Evolutionary conservation across 2,888 invertebrate genomes (phyloP), one percentile per base, ranked within the genome.

Genomic region (Urechis unicinctus): DNA sequence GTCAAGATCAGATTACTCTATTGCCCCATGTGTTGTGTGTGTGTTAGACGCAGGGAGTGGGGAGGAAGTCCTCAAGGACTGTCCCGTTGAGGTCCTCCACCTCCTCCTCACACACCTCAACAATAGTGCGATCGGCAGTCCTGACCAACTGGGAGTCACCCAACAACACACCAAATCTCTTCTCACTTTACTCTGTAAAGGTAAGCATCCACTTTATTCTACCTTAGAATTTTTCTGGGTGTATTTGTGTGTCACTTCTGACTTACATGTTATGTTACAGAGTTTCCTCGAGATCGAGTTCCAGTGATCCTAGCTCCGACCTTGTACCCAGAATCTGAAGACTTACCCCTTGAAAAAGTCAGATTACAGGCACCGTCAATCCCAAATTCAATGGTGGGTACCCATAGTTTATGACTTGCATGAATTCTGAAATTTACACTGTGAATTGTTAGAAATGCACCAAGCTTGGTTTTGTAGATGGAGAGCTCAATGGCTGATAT

Each of bases 241-340:
- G 17, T 5, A n/a, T 45, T n/a, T n/a, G 3, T 45, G 21, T 2
- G 2, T 53, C 30, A 13, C 22, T 13, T n/a, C 29, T 22, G 21
- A 17, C 26, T 31, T 29, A 4, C 5, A 5, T 44, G 26, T 13
- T 3, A 21, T 46, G 9, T 50, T 43, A 47, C 66, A 78, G 93
- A 93, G 78, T 93, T 92, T 80, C 91, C 93, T 30, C 85, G 87
- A 62, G 89, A 90, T 74, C 84, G 87, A 69, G 91, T 91, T 56
- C 93, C 94, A 41, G 87, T 92, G 71, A 88, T 94, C 67, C 82
- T 95, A 68, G 88, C 91, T 67, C 93, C 93, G 65, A 82, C 91
- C 64, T 82, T 94, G 63, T 93, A 93, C 78, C 85, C 88, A 29
- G 87, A 87, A 47, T 64, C 67, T 22, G 70, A 87, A 85, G 82